Conservation (phyloP, 2,797 vertebrate genomes). For the Emys orbicularis region DNA sequence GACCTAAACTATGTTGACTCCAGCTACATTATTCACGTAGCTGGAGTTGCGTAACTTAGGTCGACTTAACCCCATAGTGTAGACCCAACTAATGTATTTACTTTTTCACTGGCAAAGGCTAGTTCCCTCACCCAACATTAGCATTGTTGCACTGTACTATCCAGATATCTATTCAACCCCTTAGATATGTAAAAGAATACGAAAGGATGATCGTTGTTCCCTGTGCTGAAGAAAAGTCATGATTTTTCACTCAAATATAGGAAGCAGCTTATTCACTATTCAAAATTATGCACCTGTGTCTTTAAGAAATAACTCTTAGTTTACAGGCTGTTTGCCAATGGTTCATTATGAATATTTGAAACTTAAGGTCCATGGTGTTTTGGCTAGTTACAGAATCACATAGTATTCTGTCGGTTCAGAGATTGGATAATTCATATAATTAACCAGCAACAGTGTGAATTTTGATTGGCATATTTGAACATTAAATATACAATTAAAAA, state of each 20-base stretch:
- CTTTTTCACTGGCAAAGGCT: background rate
- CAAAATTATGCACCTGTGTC: rapidly evolving
- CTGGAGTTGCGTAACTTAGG: too few relatives aligned
- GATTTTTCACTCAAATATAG: rapidly evolving
- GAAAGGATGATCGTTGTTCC: background rate
- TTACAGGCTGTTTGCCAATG: background rate
- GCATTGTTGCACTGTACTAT: background rate
- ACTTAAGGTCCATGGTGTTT: background rate
- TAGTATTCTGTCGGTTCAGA: background rate
- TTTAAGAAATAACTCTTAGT: background rate
- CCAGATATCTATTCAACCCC: background rate
- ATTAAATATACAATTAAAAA: background rate
- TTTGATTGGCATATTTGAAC: background rate
- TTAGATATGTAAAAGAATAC: background rate
- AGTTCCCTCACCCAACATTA: background rate
- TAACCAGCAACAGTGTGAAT: background rate
- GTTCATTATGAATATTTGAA: background rate
- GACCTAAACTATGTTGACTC: too few relatives aligned
- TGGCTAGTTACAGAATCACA: background rate
- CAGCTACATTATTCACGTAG: too few relatives aligned
- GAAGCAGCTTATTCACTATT: background rate
- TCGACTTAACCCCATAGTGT: too few relatives aligned
- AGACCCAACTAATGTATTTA: background rate
- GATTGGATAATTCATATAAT: background rate
- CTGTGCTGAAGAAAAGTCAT: background rate